These are phyloP conservation scores for Acleris literana DNA, from an alignment of 2,888 invertebrate species.

Conservation along the genomic window DNA sequence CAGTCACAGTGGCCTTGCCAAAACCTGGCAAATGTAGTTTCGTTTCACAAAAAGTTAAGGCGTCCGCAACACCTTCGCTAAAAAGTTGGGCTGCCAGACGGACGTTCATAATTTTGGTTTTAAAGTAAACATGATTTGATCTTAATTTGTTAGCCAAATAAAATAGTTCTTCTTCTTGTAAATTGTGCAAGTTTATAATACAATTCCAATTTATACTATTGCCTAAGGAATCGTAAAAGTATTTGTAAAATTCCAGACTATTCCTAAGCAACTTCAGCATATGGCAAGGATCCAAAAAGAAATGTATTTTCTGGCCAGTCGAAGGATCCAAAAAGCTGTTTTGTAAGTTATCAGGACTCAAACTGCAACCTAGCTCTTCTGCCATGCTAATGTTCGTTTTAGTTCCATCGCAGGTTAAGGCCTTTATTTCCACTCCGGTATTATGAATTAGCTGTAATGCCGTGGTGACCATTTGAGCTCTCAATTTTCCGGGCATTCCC, in stretches of 20 bases:
- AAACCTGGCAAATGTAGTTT: slow-evolving; percentile 6
- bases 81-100: slow-evolving; percentile 41
- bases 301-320: slow-evolving; percentile 34
- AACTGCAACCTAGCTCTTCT: slow-evolving; percentile 38
- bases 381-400: slow-evolving; percentile 40
- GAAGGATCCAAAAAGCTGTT: slow-evolving; percentile 36
- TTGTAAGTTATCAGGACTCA: slow-evolving; percentile 36
- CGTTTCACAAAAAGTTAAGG: slow-evolving; percentile 30
- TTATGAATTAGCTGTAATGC: slow-evolving; percentile 36
- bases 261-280: slow-evolving; percentile 41
- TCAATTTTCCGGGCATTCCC: slow-evolving; percentile 22
- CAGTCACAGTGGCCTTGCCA: neutral
- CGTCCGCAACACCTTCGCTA: slow-evolving; percentile 38
- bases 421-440: slow-evolving; percentile 39
- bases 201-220: slow-evolving; percentile 25
- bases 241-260: slow-evolving; percentile 33
- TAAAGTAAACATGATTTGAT: no score
- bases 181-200: slow-evolving; percentile 26
- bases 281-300: slow-evolving; percentile 39
- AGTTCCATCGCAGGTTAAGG: slow-evolving; percentile 40
- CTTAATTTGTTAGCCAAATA: slow-evolving; percentile 19
- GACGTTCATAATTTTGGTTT: slow-evolving; percentile 39
- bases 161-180: slow-evolving; percentile 35
- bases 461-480: slow-evolving; percentile 35
- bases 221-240: slow-evolving; percentile 8